Percentiles rank a stretch among this genome's conserved stretches.
phyloP scores from a whole-genome alignment of 2,797 vertebrate species.

The Simalia tracyae region DNA sequence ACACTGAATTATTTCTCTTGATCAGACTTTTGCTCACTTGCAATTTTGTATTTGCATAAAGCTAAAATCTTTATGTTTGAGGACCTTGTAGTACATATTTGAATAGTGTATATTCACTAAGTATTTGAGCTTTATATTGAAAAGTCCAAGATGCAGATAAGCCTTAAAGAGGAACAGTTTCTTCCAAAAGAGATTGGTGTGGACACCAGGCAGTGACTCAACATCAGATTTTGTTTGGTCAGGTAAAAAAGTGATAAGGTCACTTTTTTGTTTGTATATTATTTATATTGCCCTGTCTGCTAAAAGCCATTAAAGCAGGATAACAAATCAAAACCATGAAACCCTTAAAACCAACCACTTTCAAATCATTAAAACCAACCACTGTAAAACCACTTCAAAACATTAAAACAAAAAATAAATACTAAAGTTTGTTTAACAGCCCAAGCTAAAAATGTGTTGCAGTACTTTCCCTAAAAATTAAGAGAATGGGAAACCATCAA shows the following conservation, averaged over 20 bases:
- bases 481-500: background rate
- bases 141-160: background rate
- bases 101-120: background rate
- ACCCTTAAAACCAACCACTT: background rate
- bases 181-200: background rate
- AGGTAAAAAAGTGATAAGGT: background rate
- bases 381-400: background rate
- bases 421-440: background rate
- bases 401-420: background rate
- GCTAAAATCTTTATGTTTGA: background rate
- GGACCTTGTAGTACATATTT: background rate
- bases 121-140: background rate
- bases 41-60: background rate
- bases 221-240: background rate
- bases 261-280: background rate
- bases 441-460: background rate
- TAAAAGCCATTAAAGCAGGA: background rate
- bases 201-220: background rate
- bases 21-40: background rate
- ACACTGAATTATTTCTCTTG: background rate
- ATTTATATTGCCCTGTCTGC: background rate
- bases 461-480: background rate
- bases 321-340: background rate
- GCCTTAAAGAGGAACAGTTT: background rate
- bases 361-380: background rate